Percentiles rank a stretch among this genome's conserved stretches.
Evolutionary conservation across 2,797 vertebrate genomes (phyloP).

Genomic region (Ateles fusciceps): DNA sequence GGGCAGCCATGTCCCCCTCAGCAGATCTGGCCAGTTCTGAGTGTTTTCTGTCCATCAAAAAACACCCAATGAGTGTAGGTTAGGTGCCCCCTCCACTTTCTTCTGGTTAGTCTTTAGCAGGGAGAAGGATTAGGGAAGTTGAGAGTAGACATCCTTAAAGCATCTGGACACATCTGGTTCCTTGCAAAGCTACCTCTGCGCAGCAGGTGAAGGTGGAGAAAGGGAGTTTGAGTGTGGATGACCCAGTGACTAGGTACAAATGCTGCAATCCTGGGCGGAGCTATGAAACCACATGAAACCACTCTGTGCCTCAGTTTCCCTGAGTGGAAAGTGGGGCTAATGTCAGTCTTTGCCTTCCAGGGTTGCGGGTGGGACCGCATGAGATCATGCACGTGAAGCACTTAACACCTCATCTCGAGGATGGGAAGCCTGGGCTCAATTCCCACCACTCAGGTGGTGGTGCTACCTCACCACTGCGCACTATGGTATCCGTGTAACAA

Average conservation of each 20-base stretch:
- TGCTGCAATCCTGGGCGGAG: neutral
- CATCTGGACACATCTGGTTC: neutral
- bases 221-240: neutral
- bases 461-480: too few relatives aligned
- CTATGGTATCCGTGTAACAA: too few relatives aligned
- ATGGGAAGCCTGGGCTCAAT: too few relatives aligned
- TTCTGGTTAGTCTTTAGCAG: neutral
- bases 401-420: too few relatives aligned
- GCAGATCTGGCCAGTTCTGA: neutral
- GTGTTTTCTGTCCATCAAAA: neutral
- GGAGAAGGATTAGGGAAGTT: neutral
- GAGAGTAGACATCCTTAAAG: neutral
- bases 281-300: neutral
- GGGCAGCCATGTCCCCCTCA: too few relatives aligned
- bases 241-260: neutral
- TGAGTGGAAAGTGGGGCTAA: too few relatives aligned
- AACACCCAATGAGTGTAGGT: too few relatives aligned
- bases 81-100: too few relatives aligned
- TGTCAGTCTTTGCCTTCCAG: neutral
- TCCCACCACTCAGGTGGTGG: too few relatives aligned
- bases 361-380: neutral
- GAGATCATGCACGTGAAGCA: rapidly evolving
- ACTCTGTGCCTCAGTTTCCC: neutral
- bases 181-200: neutral
- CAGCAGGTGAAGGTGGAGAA: too few relatives aligned